phyloP scores from a whole-genome alignment of 2,888 invertebrate species.

The Toxonevra muliebris region DNA sequence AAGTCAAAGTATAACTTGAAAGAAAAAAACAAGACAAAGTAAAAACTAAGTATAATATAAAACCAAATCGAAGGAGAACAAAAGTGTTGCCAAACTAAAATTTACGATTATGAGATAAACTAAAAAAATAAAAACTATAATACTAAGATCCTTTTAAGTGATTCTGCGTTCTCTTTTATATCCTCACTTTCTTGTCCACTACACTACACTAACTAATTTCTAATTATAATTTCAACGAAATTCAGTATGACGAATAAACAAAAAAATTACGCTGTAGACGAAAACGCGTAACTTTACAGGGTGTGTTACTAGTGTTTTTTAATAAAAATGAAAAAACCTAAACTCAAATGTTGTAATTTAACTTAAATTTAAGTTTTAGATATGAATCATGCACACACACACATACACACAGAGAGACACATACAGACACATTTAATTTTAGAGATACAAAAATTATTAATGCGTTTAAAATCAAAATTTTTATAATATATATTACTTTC shows the following conservation, averaged over 20 bases:
- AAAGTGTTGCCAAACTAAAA: not conserved
- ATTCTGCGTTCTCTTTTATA: too few species aligned
- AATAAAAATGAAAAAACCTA: not conserved
- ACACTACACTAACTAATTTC: too few species aligned
- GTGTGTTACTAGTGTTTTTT: too few species aligned
- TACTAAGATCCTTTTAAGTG: not conserved
- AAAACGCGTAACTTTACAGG: too few species aligned
- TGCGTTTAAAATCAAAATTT: slow-evolving; percentile 23
- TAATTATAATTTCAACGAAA: too few species aligned
- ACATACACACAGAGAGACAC: slow-evolving; percentile 7
- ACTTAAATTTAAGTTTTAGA: slow-evolving; percentile 7
- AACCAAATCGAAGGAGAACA: not conserved
- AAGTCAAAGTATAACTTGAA: too few species aligned
- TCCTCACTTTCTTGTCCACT: too few species aligned
- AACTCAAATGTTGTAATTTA: slow-evolving; percentile 11
- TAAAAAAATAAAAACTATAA: not conserved
- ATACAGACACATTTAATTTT: not conserved
- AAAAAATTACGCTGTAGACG: too few species aligned
- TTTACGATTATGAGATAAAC: not conserved
- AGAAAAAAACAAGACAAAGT: not conserved
- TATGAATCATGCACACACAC: not conserved
- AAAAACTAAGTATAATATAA: not conserved
- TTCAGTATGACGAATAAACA: too few species aligned
- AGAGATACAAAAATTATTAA: slow-evolving; percentile 12
- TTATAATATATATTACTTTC: too few species aligned